A percentile compares a stretch with the other conserved stretches of the same genome.
phyloP scores from a whole-genome alignment of 2,797 vertebrate genomes.

The Erethizon dorsatum region DNA sequence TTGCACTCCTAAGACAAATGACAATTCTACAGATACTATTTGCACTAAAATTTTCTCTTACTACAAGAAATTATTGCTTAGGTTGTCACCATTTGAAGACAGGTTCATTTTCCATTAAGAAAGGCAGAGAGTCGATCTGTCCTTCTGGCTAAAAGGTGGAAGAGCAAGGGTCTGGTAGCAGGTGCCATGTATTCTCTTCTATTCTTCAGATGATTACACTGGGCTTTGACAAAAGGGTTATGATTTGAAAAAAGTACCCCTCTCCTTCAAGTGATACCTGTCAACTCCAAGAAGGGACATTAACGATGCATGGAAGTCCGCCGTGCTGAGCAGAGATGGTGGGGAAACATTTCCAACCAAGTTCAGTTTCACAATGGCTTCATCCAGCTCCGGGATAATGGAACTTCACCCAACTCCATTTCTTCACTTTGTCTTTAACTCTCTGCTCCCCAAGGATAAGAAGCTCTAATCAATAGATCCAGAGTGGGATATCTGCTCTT shows the following conservation, averaged over 20 bases:
- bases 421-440: constrained; percentile 70
- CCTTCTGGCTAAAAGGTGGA: constrained; percentile 70
- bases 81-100: constrained; percentile 70
- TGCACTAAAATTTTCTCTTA: constrained; percentile 70
- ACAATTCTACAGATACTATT: constrained; percentile 74
- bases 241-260: constrained; percentile 68
- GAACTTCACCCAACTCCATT: neutral
- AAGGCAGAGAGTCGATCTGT: constrained; percentile 74
- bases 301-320: constrained; percentile 56
- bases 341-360: constrained; percentile 65
- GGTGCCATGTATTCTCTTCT: constrained; percentile 59
- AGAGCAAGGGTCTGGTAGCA: constrained; percentile 63
- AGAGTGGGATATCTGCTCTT: constrained; percentile 72
- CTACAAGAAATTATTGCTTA: constrained; percentile 76
- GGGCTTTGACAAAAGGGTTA: constrained; percentile 73
- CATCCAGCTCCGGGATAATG: neutral
- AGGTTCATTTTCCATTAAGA: constrained; percentile 78
- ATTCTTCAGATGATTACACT: constrained; percentile 65
- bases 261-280: constrained; percentile 61
- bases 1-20: constrained; percentile 60
- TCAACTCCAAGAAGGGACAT: constrained; percentile 58
- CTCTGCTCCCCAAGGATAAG: constrained; percentile 65
- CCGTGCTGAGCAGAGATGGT: constrained; percentile 34
- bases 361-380: constrained; percentile 39
- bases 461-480: constrained; percentile 45